Evolutionary conservation across 2,113 vertebrate genomes (phyloP).

Genomic region (Suncus etruscus): DNA sequence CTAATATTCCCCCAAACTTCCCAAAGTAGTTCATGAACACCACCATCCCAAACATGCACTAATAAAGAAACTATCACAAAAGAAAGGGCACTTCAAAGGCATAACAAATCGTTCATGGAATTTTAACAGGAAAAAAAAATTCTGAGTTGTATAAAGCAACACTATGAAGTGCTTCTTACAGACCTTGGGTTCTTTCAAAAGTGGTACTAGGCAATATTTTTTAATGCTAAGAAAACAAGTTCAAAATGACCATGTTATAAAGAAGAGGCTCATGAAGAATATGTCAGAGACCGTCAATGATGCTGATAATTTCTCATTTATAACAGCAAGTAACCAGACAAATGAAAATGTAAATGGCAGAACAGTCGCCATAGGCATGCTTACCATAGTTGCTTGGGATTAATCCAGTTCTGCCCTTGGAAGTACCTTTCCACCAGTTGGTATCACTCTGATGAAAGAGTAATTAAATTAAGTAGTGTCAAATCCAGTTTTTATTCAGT

Average conservation of each 20-base stretch:
- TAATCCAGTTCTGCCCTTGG: constrained; percentile 95
- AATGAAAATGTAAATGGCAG: not conserved
- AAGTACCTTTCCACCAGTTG: constrained; percentile 99
- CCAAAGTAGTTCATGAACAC: not conserved
- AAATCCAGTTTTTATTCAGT: constrained; percentile 1
- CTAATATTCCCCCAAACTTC: not conserved
- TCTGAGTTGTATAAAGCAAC: constrained; percentile 24
- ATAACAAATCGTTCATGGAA: constrained; percentile 7
- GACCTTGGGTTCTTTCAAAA: not conserved
- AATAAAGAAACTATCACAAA: constrained; percentile 23
- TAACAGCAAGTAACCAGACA: not conserved
- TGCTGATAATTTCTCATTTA: not conserved
- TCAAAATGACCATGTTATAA: not conserved
- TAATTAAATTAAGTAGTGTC: constrained; percentile 9
- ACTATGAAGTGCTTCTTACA: not conserved
- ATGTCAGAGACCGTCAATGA: not conserved
- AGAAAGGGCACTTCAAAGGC: not conserved
- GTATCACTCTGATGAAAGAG: constrained; percentile 92
- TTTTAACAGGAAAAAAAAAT: not conserved
- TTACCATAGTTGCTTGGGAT: constrained; percentile 99
- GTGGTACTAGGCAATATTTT: not conserved
- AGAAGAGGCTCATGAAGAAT: not conserved
- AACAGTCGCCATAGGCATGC: constrained; percentile 40
- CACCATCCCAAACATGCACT: not conserved
- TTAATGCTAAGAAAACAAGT: not conserved